Evolutionary conservation across 2,113 vertebrate species (phyloP).

Genomic region (Trematocara unimaculatum): DNA sequence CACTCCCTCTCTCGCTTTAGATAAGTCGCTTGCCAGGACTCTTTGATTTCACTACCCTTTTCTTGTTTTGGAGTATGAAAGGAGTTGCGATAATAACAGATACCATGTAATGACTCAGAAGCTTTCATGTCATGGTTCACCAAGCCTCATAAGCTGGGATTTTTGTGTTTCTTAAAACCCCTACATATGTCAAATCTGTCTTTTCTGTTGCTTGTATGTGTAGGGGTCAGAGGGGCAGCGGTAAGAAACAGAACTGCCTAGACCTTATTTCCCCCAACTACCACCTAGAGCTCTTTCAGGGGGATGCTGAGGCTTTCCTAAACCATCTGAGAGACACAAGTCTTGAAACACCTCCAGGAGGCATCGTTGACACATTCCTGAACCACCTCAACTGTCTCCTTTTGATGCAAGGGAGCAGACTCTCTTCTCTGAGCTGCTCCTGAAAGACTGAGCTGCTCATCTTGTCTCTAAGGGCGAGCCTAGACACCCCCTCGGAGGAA

Average conservation of each 20-base stretch:
- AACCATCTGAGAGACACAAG: neutral
- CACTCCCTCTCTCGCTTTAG: neutral
- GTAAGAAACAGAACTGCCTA: neutral
- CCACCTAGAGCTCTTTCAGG: neutral
- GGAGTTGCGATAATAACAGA: conserved; percentile 13
- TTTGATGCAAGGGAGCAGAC: neutral
- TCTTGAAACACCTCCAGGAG: neutral
- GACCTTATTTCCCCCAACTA: neutral
- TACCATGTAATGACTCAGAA: neutral
- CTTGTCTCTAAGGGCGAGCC: neutral
- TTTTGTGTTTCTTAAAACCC: neutral
- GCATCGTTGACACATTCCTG: neutral
- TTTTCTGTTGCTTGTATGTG: neutral
- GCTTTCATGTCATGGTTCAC: neutral
- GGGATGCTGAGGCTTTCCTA: neutral
- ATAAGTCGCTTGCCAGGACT: neutral
- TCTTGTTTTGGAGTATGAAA: neutral
- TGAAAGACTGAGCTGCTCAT: neutral
- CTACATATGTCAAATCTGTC: neutral
- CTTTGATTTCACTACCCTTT: conserved; percentile 28
- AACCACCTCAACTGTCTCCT: neutral
- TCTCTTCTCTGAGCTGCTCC: neutral
- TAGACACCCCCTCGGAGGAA: neutral
- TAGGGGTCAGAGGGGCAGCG: neutral
- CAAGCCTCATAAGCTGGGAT: neutral